Evolutionary conservation across 2,797 vertebrate species (phyloP), one percentile per base, ranked within the genome.

Genomic region (Dendrocincla fuliginosa): DNA sequence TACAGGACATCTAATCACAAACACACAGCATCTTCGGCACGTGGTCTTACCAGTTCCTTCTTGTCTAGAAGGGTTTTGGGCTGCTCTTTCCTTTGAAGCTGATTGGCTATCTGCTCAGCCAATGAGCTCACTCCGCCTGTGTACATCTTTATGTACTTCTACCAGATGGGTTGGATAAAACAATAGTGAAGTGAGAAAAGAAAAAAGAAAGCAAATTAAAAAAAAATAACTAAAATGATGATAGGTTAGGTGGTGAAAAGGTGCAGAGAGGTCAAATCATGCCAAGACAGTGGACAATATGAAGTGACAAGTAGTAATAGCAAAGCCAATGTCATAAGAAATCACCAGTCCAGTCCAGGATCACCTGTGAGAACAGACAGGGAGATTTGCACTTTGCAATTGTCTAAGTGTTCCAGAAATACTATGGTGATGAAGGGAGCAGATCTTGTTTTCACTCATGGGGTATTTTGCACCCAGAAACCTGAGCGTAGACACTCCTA

Each of bases 61-160:
- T 98, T 99, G 96, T 99, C 99, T 98, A 98, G 98, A 96, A 98
- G 97, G 96, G 98, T 98, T 98, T 98, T 98, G 97, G 98, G 98
- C 18, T 98, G 98, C 89, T 99, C 98, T 98, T 98, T 98, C 97
- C 98, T 98, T 95, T 99, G 98, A 98, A 99, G 99, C 98, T 99
- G 99, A 99, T 91, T 98, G 98, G 99, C 98, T 99, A 99, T 98
- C 98, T 99, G 99, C 97, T 99, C 99, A 98, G 99, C 98, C 99
- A 99, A 97, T 95, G 98, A 99, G 98, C 98, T 99, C 98, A 99
- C 99, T 92, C 99, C 99, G 88, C 99, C 99, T 85, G 99, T 99
- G 98, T 99, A 99, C 99, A 99, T 99, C 99, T 98, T 99, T 98
- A 99, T 98, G 98, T 98, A 99, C 97, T 98, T 98, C 99, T 99